phyloP scores from a whole-genome alignment of 1,140 invertebrate species.

The Epicauta chinensis region DNA sequence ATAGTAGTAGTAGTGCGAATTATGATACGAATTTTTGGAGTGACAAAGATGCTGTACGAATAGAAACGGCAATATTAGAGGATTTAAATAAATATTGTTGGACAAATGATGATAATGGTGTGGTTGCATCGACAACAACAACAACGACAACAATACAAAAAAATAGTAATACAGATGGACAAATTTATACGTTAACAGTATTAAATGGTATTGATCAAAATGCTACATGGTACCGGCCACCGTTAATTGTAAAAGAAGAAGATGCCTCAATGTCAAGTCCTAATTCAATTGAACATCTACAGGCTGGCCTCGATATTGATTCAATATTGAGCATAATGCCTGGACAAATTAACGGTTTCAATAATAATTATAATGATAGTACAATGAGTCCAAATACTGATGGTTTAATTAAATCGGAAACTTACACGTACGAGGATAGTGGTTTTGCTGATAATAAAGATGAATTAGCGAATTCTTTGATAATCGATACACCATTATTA shows the following conservation, averaged over 20 bases:
- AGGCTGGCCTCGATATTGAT: conserved; percentile 56
- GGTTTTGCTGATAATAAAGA: conserved; percentile 66
- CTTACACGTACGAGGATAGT: conserved; percentile 60
- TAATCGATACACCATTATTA: conserved; percentile 47
- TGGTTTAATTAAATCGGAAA: conserved; percentile 54
- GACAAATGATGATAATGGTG: conserved; percentile 49
- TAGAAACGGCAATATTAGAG: conserved; percentile 67
- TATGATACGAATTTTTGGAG: conserved; percentile 65
- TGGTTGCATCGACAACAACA: conserved; percentile 42
- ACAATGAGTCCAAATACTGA: conserved; percentile 40
- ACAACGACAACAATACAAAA: conserved; percentile 47
- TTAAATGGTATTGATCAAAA: conserved; percentile 51
- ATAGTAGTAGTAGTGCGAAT: conserved; percentile 39
- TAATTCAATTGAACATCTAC: conserved; percentile 49
- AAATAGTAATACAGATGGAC: conserved; percentile 48
- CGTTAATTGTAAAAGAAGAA: conserved; percentile 44
- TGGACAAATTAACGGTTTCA: conserved; percentile 47
- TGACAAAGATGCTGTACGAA: conserved; percentile 59
- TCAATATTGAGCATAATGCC: conserved; percentile 56
- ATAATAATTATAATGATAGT: conserved; percentile 45
- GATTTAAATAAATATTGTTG: conserved; percentile 77
- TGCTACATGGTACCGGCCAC: conserved; percentile 48
- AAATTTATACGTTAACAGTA: conserved; percentile 61
- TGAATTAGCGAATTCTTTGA: conserved; percentile 42
- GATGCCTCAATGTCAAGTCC: conserved; percentile 54